Conservation (phyloP, 2,888 invertebrate species). For the Ornithoptera priamus region DNA sequence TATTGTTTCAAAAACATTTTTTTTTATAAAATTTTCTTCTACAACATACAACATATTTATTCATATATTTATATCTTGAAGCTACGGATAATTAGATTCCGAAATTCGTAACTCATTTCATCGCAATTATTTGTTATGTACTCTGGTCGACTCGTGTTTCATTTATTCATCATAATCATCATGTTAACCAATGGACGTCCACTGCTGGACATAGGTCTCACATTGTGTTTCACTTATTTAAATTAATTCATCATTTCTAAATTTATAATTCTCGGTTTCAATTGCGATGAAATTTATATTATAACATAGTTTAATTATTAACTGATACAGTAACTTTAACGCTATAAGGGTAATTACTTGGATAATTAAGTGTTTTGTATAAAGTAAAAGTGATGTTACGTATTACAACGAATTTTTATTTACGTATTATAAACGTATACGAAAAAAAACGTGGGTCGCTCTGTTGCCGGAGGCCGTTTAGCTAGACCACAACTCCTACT, state of each 20-base stretch:
- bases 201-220: too few species aligned
- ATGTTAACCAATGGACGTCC: too few species aligned
- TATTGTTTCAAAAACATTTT: too few species aligned
- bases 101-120: conserved; percentile 13
- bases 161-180: conserved; percentile 3
- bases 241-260: conserved; percentile 8
- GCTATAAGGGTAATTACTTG: background rate
- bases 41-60: background rate
- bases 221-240: conserved; percentile 1
- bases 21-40: too few species aligned
- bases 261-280: background rate
- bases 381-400: too few species aligned
- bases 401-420: too few species aligned
- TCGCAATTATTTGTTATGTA: conserved; percentile 8
- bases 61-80: background rate
- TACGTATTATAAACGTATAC: too few species aligned
- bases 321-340: background rate
- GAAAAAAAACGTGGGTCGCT: too few species aligned
- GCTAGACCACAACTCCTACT: too few species aligned
- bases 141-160: background rate
- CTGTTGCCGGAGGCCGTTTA: too few species aligned
- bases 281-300: background rate
- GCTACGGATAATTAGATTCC: background rate
- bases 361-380: background rate
- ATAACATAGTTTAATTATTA: background rate